Percentiles rank a stretch among this genome's conserved stretches.
phyloP scores from a whole-genome alignment of 2,113 vertebrate species.

The Hystrix cristata region DNA sequence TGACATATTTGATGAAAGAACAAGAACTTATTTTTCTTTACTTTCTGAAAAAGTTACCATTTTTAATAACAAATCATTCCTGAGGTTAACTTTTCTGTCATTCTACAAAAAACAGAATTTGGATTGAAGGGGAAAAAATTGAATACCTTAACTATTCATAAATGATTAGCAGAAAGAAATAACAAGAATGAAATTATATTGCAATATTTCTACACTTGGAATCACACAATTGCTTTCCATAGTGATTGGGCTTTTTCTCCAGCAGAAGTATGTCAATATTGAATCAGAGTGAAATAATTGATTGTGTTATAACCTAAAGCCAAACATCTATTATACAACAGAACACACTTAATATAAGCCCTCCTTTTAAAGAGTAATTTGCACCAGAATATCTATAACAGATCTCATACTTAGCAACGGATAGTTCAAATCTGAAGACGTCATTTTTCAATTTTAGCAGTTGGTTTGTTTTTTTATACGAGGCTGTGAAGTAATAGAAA shows the following conservation, averaged over 20 bases:
- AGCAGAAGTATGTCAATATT: conserved; percentile 68
- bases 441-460: conserved; percentile 55
- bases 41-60: background rate
- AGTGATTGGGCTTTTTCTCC: conserved; percentile 40
- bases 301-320: conserved; percentile 65
- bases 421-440: conserved; percentile 39
- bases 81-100: background rate
- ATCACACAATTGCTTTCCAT: background rate
- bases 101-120: background rate
- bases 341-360: conserved; percentile 22
- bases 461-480: conserved; percentile 29
- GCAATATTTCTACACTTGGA: conserved; percentile 47
- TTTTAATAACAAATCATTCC: conserved; percentile 45
- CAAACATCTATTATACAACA: conserved; percentile 55
- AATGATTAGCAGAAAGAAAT: conserved; percentile 47
- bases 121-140: conserved; percentile 17
- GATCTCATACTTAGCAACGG: conserved; percentile 27
- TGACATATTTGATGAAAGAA: conserved; percentile 43
- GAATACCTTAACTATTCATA: conserved; percentile 30
- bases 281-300: conserved; percentile 61
- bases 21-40: background rate
- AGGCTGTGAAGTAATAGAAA: conserved; percentile 51
- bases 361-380: conserved; percentile 56
- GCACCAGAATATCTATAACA: conserved; percentile 38
- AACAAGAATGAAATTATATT: conserved; percentile 17